Percentiles rank a stretch among this genome's conserved stretches.
phyloP scores from a whole-genome alignment of 2,888 invertebrate species.

The Buathra laborator region DNA sequence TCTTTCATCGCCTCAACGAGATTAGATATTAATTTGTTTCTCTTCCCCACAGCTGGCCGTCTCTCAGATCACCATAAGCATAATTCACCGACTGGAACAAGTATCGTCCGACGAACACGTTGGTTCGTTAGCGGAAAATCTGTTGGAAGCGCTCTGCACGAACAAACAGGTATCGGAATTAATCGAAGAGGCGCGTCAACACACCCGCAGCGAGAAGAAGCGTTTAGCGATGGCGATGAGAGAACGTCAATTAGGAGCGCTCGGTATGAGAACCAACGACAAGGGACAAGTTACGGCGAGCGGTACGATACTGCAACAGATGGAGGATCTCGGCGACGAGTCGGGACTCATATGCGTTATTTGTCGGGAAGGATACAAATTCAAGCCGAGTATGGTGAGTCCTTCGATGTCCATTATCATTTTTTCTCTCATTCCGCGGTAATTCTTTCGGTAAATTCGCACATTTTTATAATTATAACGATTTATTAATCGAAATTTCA shows the following conservation, averaged over 20 bases:
- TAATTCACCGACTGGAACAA: slow-evolving; percentile 98
- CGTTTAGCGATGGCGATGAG: slow-evolving; percentile 99
- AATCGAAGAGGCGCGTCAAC: slow-evolving; percentile 97
- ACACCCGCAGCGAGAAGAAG: slow-evolving; percentile 98
- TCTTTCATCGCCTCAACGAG: not conserved
- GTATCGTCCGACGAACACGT: slow-evolving; percentile 99
- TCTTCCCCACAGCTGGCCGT: slow-evolving; percentile 89
- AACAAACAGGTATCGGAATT: slow-evolving; percentile 92
- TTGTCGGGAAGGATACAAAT: slow-evolving; percentile 98
- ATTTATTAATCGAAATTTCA: slow-evolving; percentile 45
- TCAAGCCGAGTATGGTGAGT: slow-evolving; percentile 93
- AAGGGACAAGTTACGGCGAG: slow-evolving; percentile 98
- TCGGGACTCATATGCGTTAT: slow-evolving; percentile 98
- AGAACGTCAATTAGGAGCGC: slow-evolving; percentile 96
- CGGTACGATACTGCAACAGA: slow-evolving; percentile 95
- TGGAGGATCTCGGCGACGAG: slow-evolving; percentile 98
- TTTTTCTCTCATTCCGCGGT: too few species aligned
- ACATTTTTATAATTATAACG: not conserved
- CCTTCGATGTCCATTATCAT: not conserved
- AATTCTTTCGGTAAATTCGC: too few species aligned
- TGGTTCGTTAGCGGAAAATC: slow-evolving; percentile 98
- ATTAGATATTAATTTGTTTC: slow-evolving; percentile 27
- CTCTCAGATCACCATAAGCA: slow-evolving; percentile 95
- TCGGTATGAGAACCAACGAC: slow-evolving; percentile 98
- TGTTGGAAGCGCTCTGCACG: slow-evolving; percentile 93